phyloP scores from a whole-genome alignment of 2,113 vertebrate genomes.

The Petaurus breviceps region DNA sequence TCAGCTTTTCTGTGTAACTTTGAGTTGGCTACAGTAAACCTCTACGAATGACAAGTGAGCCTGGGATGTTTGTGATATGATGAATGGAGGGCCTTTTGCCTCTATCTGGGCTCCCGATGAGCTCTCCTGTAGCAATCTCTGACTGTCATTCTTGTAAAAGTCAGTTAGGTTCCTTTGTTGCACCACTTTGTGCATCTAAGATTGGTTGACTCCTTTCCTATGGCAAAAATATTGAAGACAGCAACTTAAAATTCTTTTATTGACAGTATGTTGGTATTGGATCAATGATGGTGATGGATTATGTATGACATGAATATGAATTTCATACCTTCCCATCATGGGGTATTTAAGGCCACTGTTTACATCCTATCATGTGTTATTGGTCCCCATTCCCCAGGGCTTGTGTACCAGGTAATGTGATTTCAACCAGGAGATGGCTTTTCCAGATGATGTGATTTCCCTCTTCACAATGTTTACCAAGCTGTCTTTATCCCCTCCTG shows the following conservation, averaged over 20 bases:
- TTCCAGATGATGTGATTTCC: background rate
- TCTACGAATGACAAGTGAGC: background rate
- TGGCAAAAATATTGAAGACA: background rate
- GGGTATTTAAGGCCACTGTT: background rate
- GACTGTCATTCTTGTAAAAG: background rate
- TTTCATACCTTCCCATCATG: background rate
- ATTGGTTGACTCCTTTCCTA: background rate
- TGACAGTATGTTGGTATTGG: background rate
- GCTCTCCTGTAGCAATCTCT: background rate
- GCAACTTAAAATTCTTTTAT: background rate
- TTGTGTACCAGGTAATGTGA: background rate
- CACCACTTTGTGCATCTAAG: background rate
- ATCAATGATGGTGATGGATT: background rate
- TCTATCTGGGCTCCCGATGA: background rate
- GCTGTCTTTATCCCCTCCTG: background rate
- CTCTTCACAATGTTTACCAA: background rate
- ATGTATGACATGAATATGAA: background rate
- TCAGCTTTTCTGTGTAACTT: background rate
- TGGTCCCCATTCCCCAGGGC: background rate
- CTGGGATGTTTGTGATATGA: background rate
- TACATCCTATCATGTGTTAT: background rate
- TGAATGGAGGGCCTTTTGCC: background rate
- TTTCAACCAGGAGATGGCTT: background rate
- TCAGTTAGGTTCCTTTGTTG: background rate
- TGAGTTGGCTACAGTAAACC: background rate